These are phyloP conservation scores for Magallana ariakensis DNA, from an alignment of 1,140 invertebrate species.

Conservation along the genomic window DNA sequence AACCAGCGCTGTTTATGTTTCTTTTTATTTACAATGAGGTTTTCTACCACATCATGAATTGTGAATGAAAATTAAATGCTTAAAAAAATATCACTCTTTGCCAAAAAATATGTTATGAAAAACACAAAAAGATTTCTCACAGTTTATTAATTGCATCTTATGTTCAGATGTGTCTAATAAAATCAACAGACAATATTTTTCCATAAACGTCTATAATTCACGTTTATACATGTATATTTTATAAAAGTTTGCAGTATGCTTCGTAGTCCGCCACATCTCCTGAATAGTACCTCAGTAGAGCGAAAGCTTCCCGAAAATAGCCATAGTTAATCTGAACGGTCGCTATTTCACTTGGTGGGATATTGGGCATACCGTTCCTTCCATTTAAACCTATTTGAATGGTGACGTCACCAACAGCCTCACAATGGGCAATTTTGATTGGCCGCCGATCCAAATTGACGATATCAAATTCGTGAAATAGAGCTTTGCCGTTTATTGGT, in stretches of 20 bases:
- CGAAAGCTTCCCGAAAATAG: background rate
- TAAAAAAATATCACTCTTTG: too few species aligned
- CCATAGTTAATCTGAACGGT: background rate
- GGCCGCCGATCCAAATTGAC: background rate
- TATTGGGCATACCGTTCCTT: background rate
- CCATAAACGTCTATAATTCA: too few species aligned
- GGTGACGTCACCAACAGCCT: background rate
- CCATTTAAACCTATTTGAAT: background rate
- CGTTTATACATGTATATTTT: background rate
- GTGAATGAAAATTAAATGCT: too few species aligned
- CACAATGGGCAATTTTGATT: slow-evolving; percentile 10
- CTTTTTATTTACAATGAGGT: too few species aligned
- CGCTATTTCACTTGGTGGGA: background rate
- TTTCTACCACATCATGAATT: too few species aligned
- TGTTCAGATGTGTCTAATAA: too few species aligned
- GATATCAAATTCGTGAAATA: background rate
- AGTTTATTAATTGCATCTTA: too few species aligned
- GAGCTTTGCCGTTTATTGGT: background rate
- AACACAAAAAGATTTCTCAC: too few species aligned
- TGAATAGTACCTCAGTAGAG: slow-evolving; percentile 2
- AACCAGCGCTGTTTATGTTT: too few species aligned
- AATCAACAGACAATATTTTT: too few species aligned
- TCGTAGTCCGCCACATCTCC: slow-evolving; percentile 6
- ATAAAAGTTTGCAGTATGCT: background rate
- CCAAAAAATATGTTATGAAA: too few species aligned